These are phyloP conservation scores for Dryas iulia DNA, from an alignment of 1,140 invertebrate species.

Conservation along the genomic window DNA sequence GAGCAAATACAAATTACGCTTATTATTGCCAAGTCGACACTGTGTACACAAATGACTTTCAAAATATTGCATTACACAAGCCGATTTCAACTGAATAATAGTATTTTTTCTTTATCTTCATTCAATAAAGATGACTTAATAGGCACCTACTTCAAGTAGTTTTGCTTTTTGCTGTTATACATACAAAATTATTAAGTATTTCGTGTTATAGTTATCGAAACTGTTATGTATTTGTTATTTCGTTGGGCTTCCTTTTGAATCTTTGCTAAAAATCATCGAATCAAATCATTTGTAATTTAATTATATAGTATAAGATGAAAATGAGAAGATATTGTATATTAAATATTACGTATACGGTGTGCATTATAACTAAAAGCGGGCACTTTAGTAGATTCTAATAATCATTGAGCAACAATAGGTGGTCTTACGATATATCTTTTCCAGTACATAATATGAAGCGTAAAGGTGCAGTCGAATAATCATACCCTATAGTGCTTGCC, in stretches of 20 bases:
- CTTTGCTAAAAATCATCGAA: no score
- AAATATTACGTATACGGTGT: background rate
- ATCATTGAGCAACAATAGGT: background rate
- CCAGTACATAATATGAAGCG: constrained; percentile 37
- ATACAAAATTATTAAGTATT: no score
- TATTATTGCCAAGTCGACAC: no score
- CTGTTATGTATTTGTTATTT: no score
- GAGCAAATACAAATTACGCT: no score
- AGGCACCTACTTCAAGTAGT: no score
- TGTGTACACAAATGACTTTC: no score
- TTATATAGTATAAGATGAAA: background rate
- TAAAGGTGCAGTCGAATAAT: constrained; percentile 48
- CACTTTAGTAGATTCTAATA: background rate
- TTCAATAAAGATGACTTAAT: no score
- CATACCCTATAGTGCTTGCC: constrained; percentile 43
- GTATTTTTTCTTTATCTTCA: no score
- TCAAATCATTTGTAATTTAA: background rate
- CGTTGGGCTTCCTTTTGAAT: no score
- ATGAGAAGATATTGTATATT: background rate
- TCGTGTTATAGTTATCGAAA: no score
- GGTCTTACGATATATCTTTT: constrained; percentile 2
- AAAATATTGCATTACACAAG: background rate
- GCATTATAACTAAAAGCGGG: background rate
- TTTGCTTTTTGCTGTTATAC: no score
- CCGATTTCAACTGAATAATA: background rate